Base-by-base conservation (phyloP, 1,140 invertebrate genomes). In the Drosophila sulfurigaster region DNA sequence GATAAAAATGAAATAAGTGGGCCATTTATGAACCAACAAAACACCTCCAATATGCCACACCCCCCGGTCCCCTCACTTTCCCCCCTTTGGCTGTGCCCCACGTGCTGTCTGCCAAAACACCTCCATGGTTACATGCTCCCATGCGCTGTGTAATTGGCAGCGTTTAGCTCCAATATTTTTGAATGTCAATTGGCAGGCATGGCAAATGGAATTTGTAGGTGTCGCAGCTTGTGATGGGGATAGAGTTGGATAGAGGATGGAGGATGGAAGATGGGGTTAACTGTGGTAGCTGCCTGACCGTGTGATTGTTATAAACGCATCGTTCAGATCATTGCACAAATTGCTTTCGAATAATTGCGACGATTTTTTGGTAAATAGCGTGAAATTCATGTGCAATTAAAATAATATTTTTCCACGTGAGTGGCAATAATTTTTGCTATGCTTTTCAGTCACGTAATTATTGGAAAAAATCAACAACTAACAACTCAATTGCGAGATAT, bases 381-480 rank as follows among this genome's bases (percentile, higher is more conserved):
- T 89, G 63, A 89, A 89, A 89, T 89, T 81, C 51, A 81, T 89
- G 75, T 79, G 81, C 86, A 89, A 89, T 89, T 89, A 81, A 89
- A 83, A 89, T 60, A 81, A 83, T 88, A 89, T 81, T 88, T 87
- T 83, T 87, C 70, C 80, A 77, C 73, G 35, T 76, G 70, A 78
- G 70, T 66, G 60, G 58, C 10, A 60, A 65, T 65, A 59, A 60
- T 57, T 49, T 67, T 38, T 46, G 32, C 43, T 30, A 57, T 15
- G 10, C 5, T n/a, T 32, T 11, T n/a, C 13, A 28, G 4, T 11
- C 74, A 76, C 74, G 68, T 76, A 57, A 2, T 5, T 11, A 20
- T 20, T 48, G 13, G 46, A 38, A 45, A 35, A 52, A 25, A 51
- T 64, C 10, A 4, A 54, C 15, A 25, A 8, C 1, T 57, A 59